These are phyloP conservation scores for Drosophila yooni DNA, from an alignment of 2,888 invertebrate genomes.

Conservation along the genomic window DNA sequence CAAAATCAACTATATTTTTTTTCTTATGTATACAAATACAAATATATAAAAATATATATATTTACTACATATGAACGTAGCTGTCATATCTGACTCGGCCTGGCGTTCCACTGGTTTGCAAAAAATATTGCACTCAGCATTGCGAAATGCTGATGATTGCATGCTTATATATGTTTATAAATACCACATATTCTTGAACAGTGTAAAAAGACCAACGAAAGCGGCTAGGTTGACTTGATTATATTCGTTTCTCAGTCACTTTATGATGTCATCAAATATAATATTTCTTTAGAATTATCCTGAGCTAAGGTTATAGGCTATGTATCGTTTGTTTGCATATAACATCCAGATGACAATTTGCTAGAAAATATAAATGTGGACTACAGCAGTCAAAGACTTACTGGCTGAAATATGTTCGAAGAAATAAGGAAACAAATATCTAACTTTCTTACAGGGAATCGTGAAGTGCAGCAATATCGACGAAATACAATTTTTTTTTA, in stretches of 20 bases:
- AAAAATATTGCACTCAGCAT: slow-evolving; percentile 58
- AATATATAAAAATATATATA: not conserved
- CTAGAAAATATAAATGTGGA: not conserved
- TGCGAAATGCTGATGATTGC: not conserved
- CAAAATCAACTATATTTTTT: slow-evolving; percentile 27
- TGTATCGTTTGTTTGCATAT: too few relatives aligned
- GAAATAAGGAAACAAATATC: not conserved
- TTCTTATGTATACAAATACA: not conserved
- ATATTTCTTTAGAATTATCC: not conserved
- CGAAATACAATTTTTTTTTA: not conserved
- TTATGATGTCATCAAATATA: not conserved
- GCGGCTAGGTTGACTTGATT: not conserved
- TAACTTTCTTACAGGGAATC: slow-evolving; percentile 6
- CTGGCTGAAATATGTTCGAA: too few relatives aligned
- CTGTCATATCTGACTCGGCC: slow-evolving; percentile 54
- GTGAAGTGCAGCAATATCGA: not conserved
- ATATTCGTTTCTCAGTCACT: not conserved
- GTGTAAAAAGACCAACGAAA: not conserved
- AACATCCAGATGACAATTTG: not conserved
- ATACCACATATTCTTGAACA: not conserved
- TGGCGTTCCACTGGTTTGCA: slow-evolving; percentile 66
- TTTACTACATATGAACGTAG: slow-evolving; percentile 12
- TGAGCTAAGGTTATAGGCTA: not conserved
- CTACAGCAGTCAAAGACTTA: not conserved
- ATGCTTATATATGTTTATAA: not conserved